Evolutionary conservation across 2,797 vertebrate genomes (phyloP), one percentile per base, ranked within the genome.

Genomic region (Diplodus sargus): DNA sequence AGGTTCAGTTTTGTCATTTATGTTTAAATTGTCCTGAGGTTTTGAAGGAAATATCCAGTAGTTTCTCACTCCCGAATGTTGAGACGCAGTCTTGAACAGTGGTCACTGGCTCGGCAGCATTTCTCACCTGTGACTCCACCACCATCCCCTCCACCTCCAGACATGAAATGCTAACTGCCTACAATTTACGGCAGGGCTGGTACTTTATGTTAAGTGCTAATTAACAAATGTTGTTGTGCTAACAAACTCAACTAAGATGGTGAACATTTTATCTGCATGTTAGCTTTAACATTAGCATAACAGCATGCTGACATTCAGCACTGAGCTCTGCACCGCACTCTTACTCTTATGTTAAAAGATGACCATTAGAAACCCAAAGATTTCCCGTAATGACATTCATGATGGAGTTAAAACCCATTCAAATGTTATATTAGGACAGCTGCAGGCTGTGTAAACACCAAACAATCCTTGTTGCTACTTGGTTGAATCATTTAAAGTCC

Each of bases 401-500:
- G 22, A 56, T 63, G n/a, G 30, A 67, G 75, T 70, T 34, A 34
- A 70, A 67, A 23, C 23, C 23, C 9, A 16, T 13, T 72, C 20
- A 45, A 67, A 45, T 52, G 16, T 52, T 51, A 23, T 18, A 45
- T 20, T 15, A 30, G 58, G 17, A 70, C 34, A 61, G 57, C 57
- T 67, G 53, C 1, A 34, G 53, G 49, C 23, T 68, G 45, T 53
- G 67, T 70, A 68, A 72, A 79, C 54, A 54, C 17, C 70, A 71
- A 82, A 61, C 70, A 71, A 17, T 42, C 5, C 17, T 61, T 34
- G 49, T 72, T 66, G 51, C 18, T 10, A 72, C 51, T 74, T 54
- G 16, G 7, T 48, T 70, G 22, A 65, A 74, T 72, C 52, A 77
- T 79, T 79, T 62, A 43, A 76, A 79, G 54, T 45, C 65, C 22